Evolutionary conservation across 1,140 invertebrate species (phyloP).

Genomic region (Leptinotarsa texana): DNA sequence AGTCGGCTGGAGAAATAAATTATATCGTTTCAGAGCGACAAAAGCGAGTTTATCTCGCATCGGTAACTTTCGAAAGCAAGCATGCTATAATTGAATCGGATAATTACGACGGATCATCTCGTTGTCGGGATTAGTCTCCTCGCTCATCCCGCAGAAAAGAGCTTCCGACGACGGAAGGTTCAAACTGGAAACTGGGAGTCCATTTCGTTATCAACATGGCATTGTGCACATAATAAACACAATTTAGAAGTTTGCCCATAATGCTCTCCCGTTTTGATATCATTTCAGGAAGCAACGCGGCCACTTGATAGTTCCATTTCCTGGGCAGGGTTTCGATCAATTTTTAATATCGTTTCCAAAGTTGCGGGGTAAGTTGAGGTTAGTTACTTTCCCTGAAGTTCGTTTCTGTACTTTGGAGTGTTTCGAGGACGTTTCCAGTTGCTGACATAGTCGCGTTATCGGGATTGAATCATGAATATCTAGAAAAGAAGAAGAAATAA

Average conservation of each 20-base stretch:
- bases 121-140: neutral
- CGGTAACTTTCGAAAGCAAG: neutral
- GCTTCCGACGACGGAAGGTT: neutral
- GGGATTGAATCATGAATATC: too few relatives aligned
- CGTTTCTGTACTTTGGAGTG: too few relatives aligned
- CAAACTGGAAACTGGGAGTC: neutral
- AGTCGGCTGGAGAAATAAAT: neutral
- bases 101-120: constrained; percentile 1
- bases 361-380: neutral
- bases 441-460: too few relatives aligned
- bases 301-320: constrained; percentile 2
- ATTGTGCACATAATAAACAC: constrained; percentile 8
- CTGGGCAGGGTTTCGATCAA: constrained; percentile 3
- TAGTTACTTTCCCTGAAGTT: neutral
- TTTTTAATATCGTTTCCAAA: neutral
- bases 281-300: neutral
- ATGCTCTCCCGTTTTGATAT: neutral
- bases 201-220: constrained; percentile 2
- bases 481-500: too few relatives aligned
- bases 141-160: neutral
- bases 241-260: constrained; percentile 8
- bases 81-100: neutral
- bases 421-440: too few relatives aligned
- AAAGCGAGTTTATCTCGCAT: neutral
- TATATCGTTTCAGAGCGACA: neutral